Percentiles rank a stretch among this genome's conserved stretches.
Conservation (phyloP, 2,113 vertebrate species). For the Malurus elegans region DNA sequence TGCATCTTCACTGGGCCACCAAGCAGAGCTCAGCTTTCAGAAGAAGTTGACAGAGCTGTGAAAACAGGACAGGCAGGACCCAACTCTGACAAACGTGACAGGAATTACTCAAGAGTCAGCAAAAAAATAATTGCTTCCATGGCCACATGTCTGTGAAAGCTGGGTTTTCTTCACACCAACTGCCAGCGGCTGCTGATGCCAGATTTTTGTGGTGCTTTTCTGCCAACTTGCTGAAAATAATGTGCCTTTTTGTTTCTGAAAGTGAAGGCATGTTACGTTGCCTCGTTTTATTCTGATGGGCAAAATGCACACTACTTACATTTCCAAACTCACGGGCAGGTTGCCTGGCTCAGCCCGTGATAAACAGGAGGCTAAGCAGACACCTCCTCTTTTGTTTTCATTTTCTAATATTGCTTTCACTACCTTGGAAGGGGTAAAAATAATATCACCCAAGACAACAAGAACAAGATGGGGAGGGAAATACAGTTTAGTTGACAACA, state of each 20-base stretch:
- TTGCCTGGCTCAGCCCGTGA: background rate
- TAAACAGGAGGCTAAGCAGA: background rate
- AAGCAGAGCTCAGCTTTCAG: background rate
- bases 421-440: constrained; percentile 38
- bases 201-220: background rate
- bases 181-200: background rate
- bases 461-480: background rate
- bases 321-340: rapidly evolving
- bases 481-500: background rate
- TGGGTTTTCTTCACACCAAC: background rate
- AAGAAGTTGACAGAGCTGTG: background rate
- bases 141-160: background rate
- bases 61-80: background rate
- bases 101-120: background rate
- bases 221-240: background rate
- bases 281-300: background rate
- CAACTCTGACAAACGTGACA: background rate
- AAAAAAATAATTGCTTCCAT: background rate
- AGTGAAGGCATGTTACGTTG: background rate
- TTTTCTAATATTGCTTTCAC: constrained; percentile 65
- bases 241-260: background rate
- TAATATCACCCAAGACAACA: background rate
- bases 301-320: background rate
- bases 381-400: background rate
- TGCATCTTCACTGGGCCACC: background rate